Conservation (phyloP, 2,113 vertebrate species). For the Psilopsiagon aurifrons region DNA sequence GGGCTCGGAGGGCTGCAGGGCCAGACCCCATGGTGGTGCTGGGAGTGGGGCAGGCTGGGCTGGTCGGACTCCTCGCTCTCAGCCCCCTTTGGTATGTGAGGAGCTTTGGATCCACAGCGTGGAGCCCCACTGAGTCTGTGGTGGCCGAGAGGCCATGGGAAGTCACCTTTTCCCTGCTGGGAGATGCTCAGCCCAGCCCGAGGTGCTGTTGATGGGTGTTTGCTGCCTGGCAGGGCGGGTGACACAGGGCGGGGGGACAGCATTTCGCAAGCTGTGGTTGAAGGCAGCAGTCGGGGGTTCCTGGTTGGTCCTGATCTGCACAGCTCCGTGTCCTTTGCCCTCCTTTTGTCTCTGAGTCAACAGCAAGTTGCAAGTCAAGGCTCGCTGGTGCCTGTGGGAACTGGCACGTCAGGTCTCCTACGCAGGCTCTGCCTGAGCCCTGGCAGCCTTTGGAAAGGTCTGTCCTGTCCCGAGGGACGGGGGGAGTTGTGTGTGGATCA, state of each 20-base stretch:
- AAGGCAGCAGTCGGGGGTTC: background rate
- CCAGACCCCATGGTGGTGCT: background rate
- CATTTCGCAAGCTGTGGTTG: background rate
- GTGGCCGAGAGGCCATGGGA: fast-evolving
- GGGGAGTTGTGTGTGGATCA: fast-evolving
- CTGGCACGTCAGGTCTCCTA: background rate
- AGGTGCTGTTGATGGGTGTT: background rate
- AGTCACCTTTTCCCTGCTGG: background rate
- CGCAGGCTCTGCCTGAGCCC: background rate
- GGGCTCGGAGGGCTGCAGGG: background rate
- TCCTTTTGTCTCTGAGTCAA: background rate
- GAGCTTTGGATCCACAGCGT: background rate
- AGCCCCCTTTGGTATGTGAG: fast-evolving
- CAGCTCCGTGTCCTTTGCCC: background rate
- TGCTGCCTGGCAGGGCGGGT: background rate
- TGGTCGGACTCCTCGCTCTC: fast-evolving
- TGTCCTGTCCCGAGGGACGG: fast-evolving
- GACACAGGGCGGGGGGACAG: background rate
- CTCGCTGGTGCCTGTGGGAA: background rate
- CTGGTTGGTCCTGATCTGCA: background rate
- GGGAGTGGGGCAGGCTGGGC: fast-evolving
- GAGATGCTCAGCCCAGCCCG: background rate
- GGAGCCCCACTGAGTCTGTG: background rate
- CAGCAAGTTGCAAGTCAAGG: background rate
- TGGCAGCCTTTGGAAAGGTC: background rate